These are phyloP conservation scores for Habroteleia sp. DNA, from an alignment of 2,888 invertebrate species.

Conservation along the genomic window DNA sequence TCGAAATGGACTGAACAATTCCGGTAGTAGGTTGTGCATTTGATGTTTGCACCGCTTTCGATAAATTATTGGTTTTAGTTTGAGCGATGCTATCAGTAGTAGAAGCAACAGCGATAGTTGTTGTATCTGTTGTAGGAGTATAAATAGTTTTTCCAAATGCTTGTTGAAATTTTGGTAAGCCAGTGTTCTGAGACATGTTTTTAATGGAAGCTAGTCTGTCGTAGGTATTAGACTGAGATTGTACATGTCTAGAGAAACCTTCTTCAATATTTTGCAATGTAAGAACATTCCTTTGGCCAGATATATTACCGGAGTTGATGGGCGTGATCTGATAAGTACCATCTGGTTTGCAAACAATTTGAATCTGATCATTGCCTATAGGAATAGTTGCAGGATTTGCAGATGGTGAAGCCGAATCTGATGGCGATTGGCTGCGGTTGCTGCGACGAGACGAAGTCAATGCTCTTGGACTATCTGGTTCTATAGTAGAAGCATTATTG, in stretches of 20 bases:
- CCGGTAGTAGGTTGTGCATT: slow-evolving; percentile 70
- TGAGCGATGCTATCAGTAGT: slow-evolving; percentile 68
- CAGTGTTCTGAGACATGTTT: slow-evolving; percentile 72
- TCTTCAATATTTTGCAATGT: slow-evolving; percentile 76
- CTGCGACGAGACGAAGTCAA: slow-evolving; percentile 43
- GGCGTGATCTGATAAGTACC: slow-evolving; percentile 77
- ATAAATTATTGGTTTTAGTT: slow-evolving; percentile 73
- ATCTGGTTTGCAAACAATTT: slow-evolving; percentile 77
- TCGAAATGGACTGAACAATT: slow-evolving; percentile 74
- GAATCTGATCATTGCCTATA: slow-evolving; percentile 73
- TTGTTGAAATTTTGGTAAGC: slow-evolving; percentile 89
- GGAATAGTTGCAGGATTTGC: slow-evolving; percentile 68
- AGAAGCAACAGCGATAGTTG: slow-evolving; percentile 68
- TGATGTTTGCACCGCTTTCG: slow-evolving; percentile 80
- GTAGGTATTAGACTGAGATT: slow-evolving; percentile 68
- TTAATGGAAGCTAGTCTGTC: slow-evolving; percentile 70
- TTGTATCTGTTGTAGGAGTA: slow-evolving; percentile 71
- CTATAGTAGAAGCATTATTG: slow-evolving; percentile 72
- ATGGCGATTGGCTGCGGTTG: slow-evolving; percentile 74
- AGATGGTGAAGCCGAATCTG: slow-evolving; percentile 74
- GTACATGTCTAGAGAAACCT: slow-evolving; percentile 72
- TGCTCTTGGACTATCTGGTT: slow-evolving; percentile 70
- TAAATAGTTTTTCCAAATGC: slow-evolving; percentile 89
- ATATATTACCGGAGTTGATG: slow-evolving; percentile 71
- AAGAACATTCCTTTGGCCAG: slow-evolving; percentile 72